Evolutionary conservation across 2,888 invertebrate genomes (phyloP).

Genomic region (Dusona sp.): DNA sequence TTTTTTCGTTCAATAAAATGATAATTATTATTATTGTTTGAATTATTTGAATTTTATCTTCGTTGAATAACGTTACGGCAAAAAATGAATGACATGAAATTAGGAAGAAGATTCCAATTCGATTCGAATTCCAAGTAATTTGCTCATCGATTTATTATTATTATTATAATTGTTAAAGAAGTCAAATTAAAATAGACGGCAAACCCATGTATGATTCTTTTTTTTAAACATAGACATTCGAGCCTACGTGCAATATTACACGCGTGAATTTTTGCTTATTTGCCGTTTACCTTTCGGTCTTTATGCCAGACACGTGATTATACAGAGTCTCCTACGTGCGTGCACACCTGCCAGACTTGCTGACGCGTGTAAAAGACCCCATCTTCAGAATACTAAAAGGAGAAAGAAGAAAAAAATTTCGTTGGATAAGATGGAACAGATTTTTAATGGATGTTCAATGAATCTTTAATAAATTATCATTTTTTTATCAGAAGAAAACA

Average conservation of each 20-base stretch:
- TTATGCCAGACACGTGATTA: constrained; percentile 65
- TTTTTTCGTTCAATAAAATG: background rate
- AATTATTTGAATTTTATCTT: background rate
- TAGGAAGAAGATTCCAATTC: background rate
- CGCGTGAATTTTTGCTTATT: constrained; percentile 54
- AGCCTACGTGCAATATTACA: constrained; percentile 42
- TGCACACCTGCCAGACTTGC: constrained; percentile 66
- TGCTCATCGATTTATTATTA: background rate
- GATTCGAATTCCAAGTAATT: background rate
- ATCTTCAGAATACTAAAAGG: constrained; percentile 56
- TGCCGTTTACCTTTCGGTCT: constrained; percentile 57
- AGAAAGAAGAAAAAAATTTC: constrained; percentile 1
- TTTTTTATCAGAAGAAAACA: background rate
- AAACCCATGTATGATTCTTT: constrained; percentile 17
- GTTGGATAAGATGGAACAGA: constrained; percentile 4
- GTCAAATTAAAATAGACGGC: constrained; percentile 3
- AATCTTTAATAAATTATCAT: background rate
- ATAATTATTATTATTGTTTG: background rate
- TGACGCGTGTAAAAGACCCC: constrained; percentile 61
- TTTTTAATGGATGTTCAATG: background rate
- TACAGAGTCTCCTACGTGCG: constrained; percentile 48
- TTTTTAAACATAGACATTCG: background rate
- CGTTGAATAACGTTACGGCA: background rate
- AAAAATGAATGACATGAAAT: background rate
- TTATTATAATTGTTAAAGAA: background rate